phyloP scores from a whole-genome alignment of 1,140 invertebrate species.

The Harlomillsia oculata region DNA sequence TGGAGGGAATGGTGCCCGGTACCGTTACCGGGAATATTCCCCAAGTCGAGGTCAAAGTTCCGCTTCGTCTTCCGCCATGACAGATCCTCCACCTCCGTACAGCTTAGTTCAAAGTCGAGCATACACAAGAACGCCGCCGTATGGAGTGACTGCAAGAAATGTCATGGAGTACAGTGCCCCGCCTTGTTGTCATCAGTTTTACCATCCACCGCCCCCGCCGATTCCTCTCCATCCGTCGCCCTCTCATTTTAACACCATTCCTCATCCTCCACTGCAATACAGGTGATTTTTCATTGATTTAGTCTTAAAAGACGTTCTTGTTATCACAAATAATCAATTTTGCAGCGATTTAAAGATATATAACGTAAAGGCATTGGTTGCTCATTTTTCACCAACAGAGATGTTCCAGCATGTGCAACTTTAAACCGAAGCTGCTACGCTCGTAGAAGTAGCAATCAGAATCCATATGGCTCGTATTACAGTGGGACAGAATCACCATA shows the following conservation, averaged over 20 bases:
- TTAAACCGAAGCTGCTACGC: slow-evolving; percentile 29
- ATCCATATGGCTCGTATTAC: slow-evolving; percentile 27
- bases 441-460: slow-evolving; percentile 11
- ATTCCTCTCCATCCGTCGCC: slow-evolving; percentile 26
- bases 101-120: slow-evolving; percentile 13
- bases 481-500: slow-evolving; percentile 20
- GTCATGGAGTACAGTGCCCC: slow-evolving; percentile 31
- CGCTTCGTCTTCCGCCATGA: slow-evolving; percentile 14
- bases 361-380: no score
- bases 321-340: slow-evolving; percentile 5
- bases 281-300: slow-evolving; percentile 13
- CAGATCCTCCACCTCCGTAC: slow-evolving; percentile 16
- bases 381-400: no score
- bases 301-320: background rate
- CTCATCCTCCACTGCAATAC: slow-evolving; percentile 35
- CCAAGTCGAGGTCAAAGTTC: slow-evolving; percentile 29
- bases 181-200: slow-evolving; percentile 35
- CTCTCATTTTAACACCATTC: slow-evolving; percentile 36
- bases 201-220: slow-evolving; percentile 30
- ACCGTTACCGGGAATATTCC: slow-evolving; percentile 34
- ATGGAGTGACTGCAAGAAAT: slow-evolving; percentile 20
- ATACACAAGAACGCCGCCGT: slow-evolving; percentile 22
- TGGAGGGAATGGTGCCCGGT: slow-evolving; percentile 1
- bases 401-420: slow-evolving; percentile 34
- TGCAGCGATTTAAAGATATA: background rate